Evolutionary conservation across 2,797 vertebrate genomes (phyloP).

Genomic region (Gobio occitaniae): DNA sequence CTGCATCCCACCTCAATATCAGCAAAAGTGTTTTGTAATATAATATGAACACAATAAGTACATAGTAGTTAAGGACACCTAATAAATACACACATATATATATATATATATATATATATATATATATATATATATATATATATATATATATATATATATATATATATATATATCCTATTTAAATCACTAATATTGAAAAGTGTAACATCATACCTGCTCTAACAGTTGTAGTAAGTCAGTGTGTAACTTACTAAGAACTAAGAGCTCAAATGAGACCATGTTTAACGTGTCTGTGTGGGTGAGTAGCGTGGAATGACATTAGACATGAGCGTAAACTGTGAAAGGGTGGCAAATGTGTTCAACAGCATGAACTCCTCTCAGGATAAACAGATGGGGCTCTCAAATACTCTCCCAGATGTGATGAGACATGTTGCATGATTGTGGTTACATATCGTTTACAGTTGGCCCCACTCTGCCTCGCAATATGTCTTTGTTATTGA

Average conservation of each 20-base stretch:
- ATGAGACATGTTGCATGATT: conserved; percentile 45
- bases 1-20: too few species aligned
- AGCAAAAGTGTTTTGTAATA: too few species aligned
- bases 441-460: conserved; percentile 50
- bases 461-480: conserved; percentile 38
- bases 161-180: too few species aligned
- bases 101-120: too few species aligned
- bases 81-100: too few species aligned
- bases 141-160: too few species aligned
- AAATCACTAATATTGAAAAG: too few species aligned
- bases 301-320: conserved; percentile 39
- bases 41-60: too few species aligned
- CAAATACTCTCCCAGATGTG: conserved; percentile 57
- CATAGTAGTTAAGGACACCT: too few species aligned
- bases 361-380: conserved; percentile 50
- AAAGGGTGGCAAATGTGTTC: conserved; percentile 55
- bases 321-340: conserved; percentile 44
- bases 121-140: too few species aligned
- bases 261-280: conserved; percentile 3
- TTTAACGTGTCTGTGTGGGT: conserved; percentile 34
- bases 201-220: neutral
- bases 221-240: neutral
- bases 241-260: conserved; percentile 11
- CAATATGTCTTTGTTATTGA: conserved; percentile 46
- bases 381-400: conserved; percentile 57